Evolutionary conservation across 2,888 invertebrate species (phyloP).

Genomic region (Andrena marginata): DNA sequence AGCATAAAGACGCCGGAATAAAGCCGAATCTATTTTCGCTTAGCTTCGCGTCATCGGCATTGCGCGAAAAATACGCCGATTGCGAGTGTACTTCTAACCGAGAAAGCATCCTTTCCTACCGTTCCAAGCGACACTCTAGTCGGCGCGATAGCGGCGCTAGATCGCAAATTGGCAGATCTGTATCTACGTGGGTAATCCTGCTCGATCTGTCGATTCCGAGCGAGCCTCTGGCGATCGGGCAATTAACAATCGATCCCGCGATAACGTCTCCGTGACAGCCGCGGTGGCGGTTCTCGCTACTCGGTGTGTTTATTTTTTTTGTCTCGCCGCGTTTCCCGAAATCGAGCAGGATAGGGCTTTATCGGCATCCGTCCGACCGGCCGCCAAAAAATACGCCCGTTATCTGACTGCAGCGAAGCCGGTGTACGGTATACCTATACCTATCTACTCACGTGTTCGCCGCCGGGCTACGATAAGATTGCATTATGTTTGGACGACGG

Average conservation of each 20-base stretch:
- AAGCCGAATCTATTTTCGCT: too few species aligned
- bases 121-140: too few species aligned
- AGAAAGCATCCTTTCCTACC: too few species aligned
- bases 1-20: not conserved
- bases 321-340: conserved; percentile 35
- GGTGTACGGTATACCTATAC: not conserved
- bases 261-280: conserved; percentile 11
- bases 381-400: conserved; percentile 69
- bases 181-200: not conserved
- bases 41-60: too few species aligned
- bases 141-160: not conserved
- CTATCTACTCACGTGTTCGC: conserved; percentile 30
- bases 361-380: conserved; percentile 20
- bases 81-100: too few species aligned
- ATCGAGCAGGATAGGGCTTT: conserved; percentile 29
- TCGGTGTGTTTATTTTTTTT: conserved; percentile 1
- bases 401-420: conserved; percentile 65
- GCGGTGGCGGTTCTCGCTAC: not conserved
- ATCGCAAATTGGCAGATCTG: not conserved
- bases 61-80: too few species aligned
- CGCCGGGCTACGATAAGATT: conserved; percentile 68
- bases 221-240: not conserved
- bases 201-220: not conserved
- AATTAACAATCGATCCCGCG: conserved; percentile 4
- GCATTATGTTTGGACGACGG: conserved; percentile 51